phyloP scores from a whole-genome alignment of 2,113 vertebrate species.

The Paradoxurus hermaphroditus region DNA sequence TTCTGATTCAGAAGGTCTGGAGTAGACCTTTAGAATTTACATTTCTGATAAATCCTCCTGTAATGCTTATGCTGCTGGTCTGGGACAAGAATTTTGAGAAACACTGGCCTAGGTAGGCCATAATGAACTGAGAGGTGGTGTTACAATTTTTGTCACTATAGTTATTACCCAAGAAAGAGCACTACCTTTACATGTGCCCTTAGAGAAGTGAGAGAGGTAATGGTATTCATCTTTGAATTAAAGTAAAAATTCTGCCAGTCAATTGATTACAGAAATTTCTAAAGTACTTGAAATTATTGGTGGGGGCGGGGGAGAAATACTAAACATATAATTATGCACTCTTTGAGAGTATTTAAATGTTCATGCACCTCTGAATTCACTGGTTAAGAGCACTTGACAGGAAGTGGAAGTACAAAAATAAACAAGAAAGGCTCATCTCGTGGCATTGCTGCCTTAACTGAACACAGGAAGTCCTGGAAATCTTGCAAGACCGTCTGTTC shows the following conservation, averaged over 20 bases:
- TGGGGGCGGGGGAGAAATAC: not conserved
- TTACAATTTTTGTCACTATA: not conserved
- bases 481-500: constrained; percentile 67
- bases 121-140: not conserved
- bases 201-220: not conserved
- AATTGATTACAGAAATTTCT: not conserved
- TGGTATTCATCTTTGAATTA: not conserved
- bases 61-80: not conserved
- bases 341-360: constrained; percentile 42
- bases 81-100: not conserved
- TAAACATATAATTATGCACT: not conserved
- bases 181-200: not conserved
- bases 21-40: not conserved
- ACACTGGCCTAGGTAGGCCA: not conserved
- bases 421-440: constrained; percentile 61
- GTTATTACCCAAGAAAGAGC: constrained; percentile 15
- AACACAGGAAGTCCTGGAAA: constrained; percentile 77
- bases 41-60: not conserved
- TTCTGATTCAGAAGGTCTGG: not conserved
- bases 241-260: not conserved
- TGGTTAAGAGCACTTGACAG: constrained; percentile 53
- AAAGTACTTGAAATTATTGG: not conserved
- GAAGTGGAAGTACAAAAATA: constrained; percentile 75
- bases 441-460: constrained; percentile 57
- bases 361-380: constrained; percentile 45